A percentile compares a stretch with the other conserved stretches of the same genome.
These are phyloP conservation scores for Acanthoscelides obtectus DNA, from an alignment of 2,888 invertebrate genomes.

Conservation along the genomic window DNA sequence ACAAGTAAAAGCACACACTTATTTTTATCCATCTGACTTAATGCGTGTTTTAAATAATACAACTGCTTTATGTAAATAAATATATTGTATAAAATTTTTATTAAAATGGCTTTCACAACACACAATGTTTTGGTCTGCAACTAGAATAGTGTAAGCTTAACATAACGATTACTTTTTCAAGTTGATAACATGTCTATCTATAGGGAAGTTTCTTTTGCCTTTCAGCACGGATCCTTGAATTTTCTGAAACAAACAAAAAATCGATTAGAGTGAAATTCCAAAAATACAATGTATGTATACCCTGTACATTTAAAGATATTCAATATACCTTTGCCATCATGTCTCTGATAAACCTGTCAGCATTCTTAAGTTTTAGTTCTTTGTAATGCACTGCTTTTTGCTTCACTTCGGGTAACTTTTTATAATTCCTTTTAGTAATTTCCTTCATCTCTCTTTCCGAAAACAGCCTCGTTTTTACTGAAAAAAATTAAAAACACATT, in stretches of 20 bases:
- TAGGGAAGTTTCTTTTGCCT: slow-evolving; percentile 62
- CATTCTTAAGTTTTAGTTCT: slow-evolving; percentile 52
- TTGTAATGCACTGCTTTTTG: slow-evolving; percentile 59
- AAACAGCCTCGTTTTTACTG: slow-evolving; percentile 28
- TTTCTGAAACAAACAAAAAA: slow-evolving; percentile 52
- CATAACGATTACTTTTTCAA: not conserved
- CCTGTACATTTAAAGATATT: not conserved
- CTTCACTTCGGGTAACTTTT: slow-evolving; percentile 67
- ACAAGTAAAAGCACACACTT: no score
- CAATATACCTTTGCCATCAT: slow-evolving; percentile 67
- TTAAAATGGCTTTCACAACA: not conserved
- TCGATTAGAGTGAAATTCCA: no score
- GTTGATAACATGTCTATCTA: slow-evolving; percentile 43
- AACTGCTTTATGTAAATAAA: not conserved
- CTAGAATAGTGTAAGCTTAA: not conserved
- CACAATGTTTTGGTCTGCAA: not conserved
- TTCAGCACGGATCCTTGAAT: slow-evolving; percentile 62
- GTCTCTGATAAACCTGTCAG: slow-evolving; percentile 70
- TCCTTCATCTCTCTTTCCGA: slow-evolving; percentile 54
- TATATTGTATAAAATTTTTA: not conserved
- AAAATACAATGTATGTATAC: no score
- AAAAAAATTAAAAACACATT: no score
- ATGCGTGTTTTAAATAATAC: no score
- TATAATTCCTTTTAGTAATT: slow-evolving; percentile 59
- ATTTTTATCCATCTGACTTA: no score